These are phyloP conservation scores for Cynopterus brachyotis DNA, from an alignment of 2,113 vertebrate species.

Conservation along the genomic window DNA sequence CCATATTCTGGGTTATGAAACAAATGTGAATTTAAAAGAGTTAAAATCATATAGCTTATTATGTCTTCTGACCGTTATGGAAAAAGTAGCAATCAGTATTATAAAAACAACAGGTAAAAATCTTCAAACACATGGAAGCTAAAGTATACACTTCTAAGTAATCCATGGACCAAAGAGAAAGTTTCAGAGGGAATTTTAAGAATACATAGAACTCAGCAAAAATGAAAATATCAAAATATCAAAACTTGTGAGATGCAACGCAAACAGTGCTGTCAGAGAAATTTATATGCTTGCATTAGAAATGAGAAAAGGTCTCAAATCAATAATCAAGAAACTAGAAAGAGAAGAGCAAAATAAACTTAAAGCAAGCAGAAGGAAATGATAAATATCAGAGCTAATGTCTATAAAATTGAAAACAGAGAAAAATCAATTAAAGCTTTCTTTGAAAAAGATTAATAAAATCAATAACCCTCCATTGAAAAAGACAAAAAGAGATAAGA, in stretches of 20 bases:
- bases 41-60: not conserved
- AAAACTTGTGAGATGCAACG: not conserved
- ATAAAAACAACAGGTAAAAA: not conserved
- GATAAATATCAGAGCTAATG: not conserved
- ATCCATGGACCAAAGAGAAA: not conserved
- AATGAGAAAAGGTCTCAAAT: not conserved
- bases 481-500: not conserved
- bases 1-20: not conserved
- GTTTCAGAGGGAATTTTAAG: not conserved
- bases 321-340: not conserved
- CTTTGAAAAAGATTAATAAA: conserved; percentile 3
- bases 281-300: not conserved
- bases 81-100: not conserved
- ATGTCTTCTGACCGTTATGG: not conserved
- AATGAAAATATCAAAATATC: not conserved
- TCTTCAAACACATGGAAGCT: not conserved
- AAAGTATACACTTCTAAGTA: not conserved
- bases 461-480: not conserved
- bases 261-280: not conserved
- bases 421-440: not conserved
- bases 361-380: not conserved
- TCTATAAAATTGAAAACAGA: not conserved
- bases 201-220: not conserved
- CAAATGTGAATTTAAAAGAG: not conserved
- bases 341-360: not conserved